Evolutionary conservation across 1,140 invertebrate genomes (phyloP), one percentile per base, ranked within the genome.

Genomic region (Zaprionus kolodkinae): DNA sequence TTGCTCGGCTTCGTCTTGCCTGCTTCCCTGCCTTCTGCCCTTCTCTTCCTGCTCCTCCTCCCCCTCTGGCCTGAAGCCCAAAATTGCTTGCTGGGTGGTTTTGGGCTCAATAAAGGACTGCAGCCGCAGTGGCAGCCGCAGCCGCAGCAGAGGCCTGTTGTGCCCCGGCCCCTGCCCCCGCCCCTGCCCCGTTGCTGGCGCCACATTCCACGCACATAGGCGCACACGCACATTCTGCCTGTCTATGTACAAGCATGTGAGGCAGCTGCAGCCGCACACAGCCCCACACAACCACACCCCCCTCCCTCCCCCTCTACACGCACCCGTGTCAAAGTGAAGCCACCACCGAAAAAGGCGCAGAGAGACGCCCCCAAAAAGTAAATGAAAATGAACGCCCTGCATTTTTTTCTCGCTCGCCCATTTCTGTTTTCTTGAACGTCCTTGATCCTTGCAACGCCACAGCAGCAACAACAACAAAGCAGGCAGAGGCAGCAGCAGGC

Each of bases 391-490:
- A 72, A 79, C 75, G 85, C 78, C 85, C 85, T 89, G 85, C 85
- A 89, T 81, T 89, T 87, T 82, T 88, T 87, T 80, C 64, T n/a
- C 40, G 17, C 40, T 55, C 54, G 75, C 71, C 67, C 78, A 77
- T 78, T 65, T 77, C 67, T 60, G 66, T 79, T 91, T 84, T 91
- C 81, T 88, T 91, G 78, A 91, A 91, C 88, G 88, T 91, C 88
- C 88, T 91, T 91, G 88, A 91, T 91, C 88, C 88, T 91, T 91
- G 88, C 88, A 91, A 89, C 85, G 85, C 86, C 84, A 61, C 83
- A 84, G 78, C 65, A 65, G 15, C 59, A 64, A 60, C 25, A 70
- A 15, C 61, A 76, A 62, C n/a, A n/a, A n/a, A n/a, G n/a, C n/a
- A n/a, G n/a, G 21, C 21, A 72, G 69, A 72, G 60, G 68, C 13